Conservation (phyloP, 2,113 vertebrate genomes). For the Fregetta grallaria region DNA sequence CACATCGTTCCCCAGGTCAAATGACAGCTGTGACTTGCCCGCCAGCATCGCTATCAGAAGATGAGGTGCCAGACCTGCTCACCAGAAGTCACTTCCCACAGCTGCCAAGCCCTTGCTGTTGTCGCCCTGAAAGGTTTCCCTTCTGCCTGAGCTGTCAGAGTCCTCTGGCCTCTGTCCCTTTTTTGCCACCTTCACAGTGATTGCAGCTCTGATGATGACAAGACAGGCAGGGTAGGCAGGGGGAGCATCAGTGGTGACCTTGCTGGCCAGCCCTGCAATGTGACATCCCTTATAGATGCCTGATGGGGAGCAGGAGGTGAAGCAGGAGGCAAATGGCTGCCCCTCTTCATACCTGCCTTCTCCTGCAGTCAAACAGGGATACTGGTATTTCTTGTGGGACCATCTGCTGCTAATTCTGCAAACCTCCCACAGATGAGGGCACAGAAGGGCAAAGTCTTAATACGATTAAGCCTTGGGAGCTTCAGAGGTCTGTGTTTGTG, state of each 20-base stretch:
- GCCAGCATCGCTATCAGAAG: background rate
- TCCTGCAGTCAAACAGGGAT: background rate
- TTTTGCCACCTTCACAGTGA: background rate
- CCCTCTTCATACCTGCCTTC: background rate
- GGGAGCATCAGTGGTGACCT: background rate
- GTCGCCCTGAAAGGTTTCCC: background rate
- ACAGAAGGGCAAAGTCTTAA: background rate
- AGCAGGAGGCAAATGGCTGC: background rate
- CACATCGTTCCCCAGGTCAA: background rate
- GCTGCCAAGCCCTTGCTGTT: background rate
- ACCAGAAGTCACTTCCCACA: background rate
- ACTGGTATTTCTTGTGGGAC: background rate
- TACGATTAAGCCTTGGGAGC: background rate
- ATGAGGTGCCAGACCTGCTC: background rate
- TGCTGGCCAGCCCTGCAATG: background rate
- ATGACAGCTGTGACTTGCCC: background rate
- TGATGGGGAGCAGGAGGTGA: accelerated
- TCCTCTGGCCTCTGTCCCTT: background rate
- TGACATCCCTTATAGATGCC: background rate
- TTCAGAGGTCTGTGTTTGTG: background rate
- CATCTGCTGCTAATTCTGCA: background rate
- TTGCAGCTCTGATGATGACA: background rate
- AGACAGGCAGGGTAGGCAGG: background rate
- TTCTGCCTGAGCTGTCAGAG: background rate
- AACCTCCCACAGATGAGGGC: background rate